Evolutionary conservation across 2,888 invertebrate genomes (phyloP), one percentile per base, ranked within the genome.

Genomic region (Linnaemya tessellans): DNA sequence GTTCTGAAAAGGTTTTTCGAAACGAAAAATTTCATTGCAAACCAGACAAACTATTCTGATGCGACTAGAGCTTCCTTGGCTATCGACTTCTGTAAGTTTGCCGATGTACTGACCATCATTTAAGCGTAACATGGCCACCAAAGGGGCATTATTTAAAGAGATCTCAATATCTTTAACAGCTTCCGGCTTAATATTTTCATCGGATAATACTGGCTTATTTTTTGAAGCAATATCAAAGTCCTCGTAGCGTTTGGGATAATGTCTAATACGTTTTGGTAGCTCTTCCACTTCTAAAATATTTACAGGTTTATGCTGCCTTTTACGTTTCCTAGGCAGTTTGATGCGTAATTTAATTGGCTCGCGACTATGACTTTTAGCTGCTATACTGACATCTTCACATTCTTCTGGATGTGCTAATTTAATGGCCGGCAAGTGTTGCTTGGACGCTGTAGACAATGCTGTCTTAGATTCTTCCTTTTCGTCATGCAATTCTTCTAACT

Each of bases 161-260:
- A 7, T n/a, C 18, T 30, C 20, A 38, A 35, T 54, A 15, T n/a
- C 20, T 11, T 9, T 30, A n/a, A 41, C 22, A 30, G 13, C 11
- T 13, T 25, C 30, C 11, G 2, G 1, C 22, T 18, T n/a, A 30
- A 30, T 10, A 46, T 25, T 25, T 49, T 30, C 7, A 18, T 46
- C 18, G 9, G 13, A 10, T 1, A 5, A 13, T 13, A 20, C n/a
- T 0, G 0, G 13, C 2, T 64, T 54, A 41, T 10, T 20, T 4
- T 0, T n/a, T 35, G 30, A 10, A 10, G n/a, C 13, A 8, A 25
- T 30, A 25, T 65, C 67, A 46, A 75, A 81, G 13, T 84, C 88
- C 10, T 62, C 20, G 46, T 71, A 94, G 94, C 15, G 94, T 93
- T 22, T 94, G 93, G 60, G 94, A 94, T 35, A 22, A 11, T 65